These are phyloP conservation scores for Helostoma temminkii DNA, from an alignment of 2,797 vertebrate genomes.

Conservation along the genomic window DNA sequence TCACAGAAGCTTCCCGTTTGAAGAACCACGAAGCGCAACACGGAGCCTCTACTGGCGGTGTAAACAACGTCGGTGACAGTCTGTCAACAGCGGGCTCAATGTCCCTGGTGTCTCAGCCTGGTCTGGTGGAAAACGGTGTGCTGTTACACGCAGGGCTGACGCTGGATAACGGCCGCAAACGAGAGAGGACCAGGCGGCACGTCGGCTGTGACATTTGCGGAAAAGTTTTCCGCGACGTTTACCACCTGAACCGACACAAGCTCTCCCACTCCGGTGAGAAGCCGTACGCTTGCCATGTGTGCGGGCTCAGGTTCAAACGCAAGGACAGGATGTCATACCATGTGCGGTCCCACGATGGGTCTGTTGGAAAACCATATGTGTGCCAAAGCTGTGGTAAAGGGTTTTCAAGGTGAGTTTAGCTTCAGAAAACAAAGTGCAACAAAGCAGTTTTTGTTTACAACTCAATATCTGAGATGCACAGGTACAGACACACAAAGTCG, in stretches of 20 bases:
- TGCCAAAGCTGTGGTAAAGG: constrained; percentile 99
- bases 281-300: constrained; percentile 98
- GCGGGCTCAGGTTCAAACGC: constrained; percentile 96
- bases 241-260: constrained; percentile 99
- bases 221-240: constrained; percentile 98
- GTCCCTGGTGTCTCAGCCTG: constrained; percentile 60
- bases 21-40: constrained; percentile 97
- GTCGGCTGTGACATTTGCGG: constrained; percentile 98
- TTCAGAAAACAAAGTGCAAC: too few species aligned
- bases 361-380: constrained; percentile 98
- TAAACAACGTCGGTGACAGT: constrained; percentile 55
- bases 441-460: neutral
- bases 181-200: constrained; percentile 95
- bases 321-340: constrained; percentile 99
- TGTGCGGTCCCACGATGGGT: constrained; percentile 97
- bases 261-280: constrained; percentile 98
- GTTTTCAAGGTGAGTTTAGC: constrained; percentile 93
- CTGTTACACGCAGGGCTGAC: constrained; percentile 63
- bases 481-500: neutral
- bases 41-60: constrained; percentile 83
- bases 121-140: constrained; percentile 78
- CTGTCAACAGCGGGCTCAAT: constrained; percentile 68
- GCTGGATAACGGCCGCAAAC: constrained; percentile 88
- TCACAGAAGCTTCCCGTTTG: constrained; percentile 92
- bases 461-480: neutral